Percentiles rank a stretch among this genome's conserved stretches.
phyloP scores from a whole-genome alignment of 2,888 invertebrate genomes.

The Margaritifera margaritifera region DNA sequence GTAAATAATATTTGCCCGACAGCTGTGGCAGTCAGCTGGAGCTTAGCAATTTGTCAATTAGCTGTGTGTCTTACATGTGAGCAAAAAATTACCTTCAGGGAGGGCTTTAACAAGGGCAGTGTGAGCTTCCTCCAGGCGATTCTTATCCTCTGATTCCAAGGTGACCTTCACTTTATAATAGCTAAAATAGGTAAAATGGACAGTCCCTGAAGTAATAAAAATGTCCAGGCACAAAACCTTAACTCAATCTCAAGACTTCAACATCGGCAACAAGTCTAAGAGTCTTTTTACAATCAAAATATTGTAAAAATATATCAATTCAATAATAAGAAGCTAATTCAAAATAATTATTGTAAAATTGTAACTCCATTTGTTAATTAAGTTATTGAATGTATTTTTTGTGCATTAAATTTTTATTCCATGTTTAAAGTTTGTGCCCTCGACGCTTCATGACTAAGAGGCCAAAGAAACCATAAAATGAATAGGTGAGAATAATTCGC shows the following conservation, averaged over 20 bases:
- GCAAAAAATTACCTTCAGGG: constrained; percentile 57
- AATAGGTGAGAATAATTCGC: too few relatives aligned
- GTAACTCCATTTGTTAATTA: too few relatives aligned
- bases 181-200: constrained; percentile 50
- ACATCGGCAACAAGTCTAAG: too few relatives aligned
- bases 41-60: background rate
- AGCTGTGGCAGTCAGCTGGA: background rate
- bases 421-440: too few relatives aligned
- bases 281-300: too few relatives aligned
- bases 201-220: background rate
- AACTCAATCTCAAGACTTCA: background rate
- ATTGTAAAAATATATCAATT: too few relatives aligned
- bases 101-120: constrained; percentile 68
- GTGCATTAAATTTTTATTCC: too few relatives aligned
- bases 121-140: constrained; percentile 71
- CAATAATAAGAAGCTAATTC: too few relatives aligned
- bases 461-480: too few relatives aligned
- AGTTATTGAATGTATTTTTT: too few relatives aligned
- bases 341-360: too few relatives aligned
- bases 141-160: constrained; percentile 74
- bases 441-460: too few relatives aligned
- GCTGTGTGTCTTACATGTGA: background rate
- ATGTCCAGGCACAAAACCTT: background rate
- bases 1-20: background rate
- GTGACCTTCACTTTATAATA: constrained; percentile 76